phyloP scores from a whole-genome alignment of 2,113 vertebrate genomes.

The Hydrolagus affinis region DNA sequence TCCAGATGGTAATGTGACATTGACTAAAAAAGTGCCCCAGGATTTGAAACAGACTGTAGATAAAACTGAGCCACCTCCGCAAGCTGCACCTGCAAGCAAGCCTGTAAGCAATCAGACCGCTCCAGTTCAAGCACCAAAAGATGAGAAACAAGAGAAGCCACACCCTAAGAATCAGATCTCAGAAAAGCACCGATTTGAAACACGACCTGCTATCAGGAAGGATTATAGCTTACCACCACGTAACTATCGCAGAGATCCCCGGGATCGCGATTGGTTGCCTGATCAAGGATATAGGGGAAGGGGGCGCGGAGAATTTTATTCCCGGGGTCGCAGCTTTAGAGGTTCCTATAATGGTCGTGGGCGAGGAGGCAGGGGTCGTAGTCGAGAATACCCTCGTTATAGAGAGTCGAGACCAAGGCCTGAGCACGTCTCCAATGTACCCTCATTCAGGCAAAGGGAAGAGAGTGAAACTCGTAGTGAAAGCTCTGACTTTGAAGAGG shows the following conservation, averaged over 20 bases:
- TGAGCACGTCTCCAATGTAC: constrained; percentile 54
- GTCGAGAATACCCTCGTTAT: constrained; percentile 77
- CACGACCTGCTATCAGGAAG: constrained; percentile 62
- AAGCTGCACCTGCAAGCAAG: constrained; percentile 43
- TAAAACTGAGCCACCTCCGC: constrained; percentile 37
- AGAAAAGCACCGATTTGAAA: constrained; percentile 68
- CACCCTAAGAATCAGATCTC: constrained; percentile 49
- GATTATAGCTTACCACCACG: constrained; percentile 67
- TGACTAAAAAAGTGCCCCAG: constrained; percentile 45
- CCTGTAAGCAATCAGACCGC: constrained; percentile 38
- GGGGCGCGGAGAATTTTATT: constrained; percentile 91
- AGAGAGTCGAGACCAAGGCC: constrained; percentile 74
- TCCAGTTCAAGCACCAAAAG: constrained; percentile 45
- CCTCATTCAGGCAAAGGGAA: constrained; percentile 70
- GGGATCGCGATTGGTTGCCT: constrained; percentile 80
- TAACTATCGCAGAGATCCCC: constrained; percentile 75
- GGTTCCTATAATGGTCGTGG: constrained; percentile 83
- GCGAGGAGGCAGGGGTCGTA: constrained; percentile 76
- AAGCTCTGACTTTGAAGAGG: constrained; percentile 91
- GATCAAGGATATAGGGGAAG: constrained; percentile 80
- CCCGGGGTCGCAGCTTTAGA: constrained; percentile 85
- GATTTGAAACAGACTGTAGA: constrained; percentile 42
- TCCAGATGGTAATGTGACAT: constrained; percentile 34
- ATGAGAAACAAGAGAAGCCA: constrained; percentile 74
- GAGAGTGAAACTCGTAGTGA: constrained; percentile 96